Conservation (phyloP, 2,888 invertebrate species). For the Agonum fuliginosum region DNA sequence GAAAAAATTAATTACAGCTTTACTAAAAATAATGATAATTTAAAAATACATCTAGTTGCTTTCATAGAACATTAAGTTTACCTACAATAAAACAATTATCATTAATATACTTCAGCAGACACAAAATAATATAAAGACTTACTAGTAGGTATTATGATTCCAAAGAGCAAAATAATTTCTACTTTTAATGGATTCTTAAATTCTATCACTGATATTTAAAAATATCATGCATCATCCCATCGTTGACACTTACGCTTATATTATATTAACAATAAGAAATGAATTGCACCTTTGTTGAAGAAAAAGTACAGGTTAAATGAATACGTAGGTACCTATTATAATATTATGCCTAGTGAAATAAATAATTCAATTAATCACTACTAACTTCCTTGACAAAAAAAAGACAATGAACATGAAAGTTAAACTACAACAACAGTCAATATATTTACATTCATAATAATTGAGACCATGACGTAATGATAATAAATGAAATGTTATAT, state of each 20-base stretch:
- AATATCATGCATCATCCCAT: background rate
- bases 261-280: background rate
- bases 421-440: conserved; percentile 5
- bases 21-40: too few relatives aligned
- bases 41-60: too few relatives aligned
- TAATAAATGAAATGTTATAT: conserved; percentile 26
- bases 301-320: background rate
- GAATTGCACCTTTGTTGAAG: conserved; percentile 12
- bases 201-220: conserved; percentile 4
- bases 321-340: background rate
- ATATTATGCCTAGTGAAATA: background rate
- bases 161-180: too few relatives aligned
- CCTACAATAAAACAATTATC: too few relatives aligned
- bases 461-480: conserved; percentile 19
- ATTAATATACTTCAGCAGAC: too few relatives aligned
- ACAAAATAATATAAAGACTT: too few relatives aligned
- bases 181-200: background rate
- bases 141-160: too few relatives aligned
- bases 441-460: background rate
- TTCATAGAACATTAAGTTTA: too few relatives aligned
- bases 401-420: conserved; percentile 15
- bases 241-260: too few relatives aligned
- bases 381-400: conserved; percentile 27
- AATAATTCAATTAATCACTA: conserved; percentile 30
- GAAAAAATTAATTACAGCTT: too few relatives aligned